Evolutionary conservation across 2,888 invertebrate genomes (phyloP).

Genomic region (Lasius platythorax): DNA sequence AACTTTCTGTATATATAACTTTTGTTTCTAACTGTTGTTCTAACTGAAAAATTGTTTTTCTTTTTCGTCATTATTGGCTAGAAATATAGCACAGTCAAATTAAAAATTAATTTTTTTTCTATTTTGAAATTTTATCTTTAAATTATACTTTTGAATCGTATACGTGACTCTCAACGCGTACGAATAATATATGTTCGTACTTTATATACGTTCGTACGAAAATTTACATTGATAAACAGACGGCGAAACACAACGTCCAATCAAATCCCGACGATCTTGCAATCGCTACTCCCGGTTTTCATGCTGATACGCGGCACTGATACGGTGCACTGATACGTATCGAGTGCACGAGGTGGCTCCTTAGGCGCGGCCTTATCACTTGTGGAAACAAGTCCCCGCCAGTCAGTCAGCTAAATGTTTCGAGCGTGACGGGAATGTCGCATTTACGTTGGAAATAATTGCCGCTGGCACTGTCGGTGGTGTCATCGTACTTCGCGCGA

Average conservation of each 20-base stretch:
- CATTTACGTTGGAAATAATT: constrained; percentile 58
- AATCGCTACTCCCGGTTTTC: constrained; percentile 6
- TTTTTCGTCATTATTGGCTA: not conserved
- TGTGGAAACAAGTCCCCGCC: constrained; percentile 35
- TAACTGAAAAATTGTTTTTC: not conserved
- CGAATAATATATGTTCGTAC: too few relatives aligned
- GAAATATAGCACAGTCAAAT: not conserved
- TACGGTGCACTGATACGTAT: constrained; percentile 38
- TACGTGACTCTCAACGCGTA: too few relatives aligned
- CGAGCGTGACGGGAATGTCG: constrained; percentile 63
- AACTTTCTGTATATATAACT: too few relatives aligned
- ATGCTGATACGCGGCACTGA: constrained; percentile 39
- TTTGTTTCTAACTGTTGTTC: not conserved
- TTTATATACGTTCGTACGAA: too few relatives aligned
- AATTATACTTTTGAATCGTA: not conserved
- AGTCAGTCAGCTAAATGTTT: constrained; percentile 54
- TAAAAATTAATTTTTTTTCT: not conserved
- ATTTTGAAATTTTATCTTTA: not conserved
- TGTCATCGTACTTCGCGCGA: constrained; percentile 38
- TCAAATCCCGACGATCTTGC: constrained; percentile 15
- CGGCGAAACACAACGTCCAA: not conserved
- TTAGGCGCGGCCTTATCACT: constrained; percentile 51
- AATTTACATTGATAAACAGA: too few relatives aligned
- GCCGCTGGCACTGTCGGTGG: not conserved
- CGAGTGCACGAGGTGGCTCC: constrained; percentile 29